Conservation (phyloP, 2,797 vertebrate species). For the Linurgus olivaceus region DNA sequence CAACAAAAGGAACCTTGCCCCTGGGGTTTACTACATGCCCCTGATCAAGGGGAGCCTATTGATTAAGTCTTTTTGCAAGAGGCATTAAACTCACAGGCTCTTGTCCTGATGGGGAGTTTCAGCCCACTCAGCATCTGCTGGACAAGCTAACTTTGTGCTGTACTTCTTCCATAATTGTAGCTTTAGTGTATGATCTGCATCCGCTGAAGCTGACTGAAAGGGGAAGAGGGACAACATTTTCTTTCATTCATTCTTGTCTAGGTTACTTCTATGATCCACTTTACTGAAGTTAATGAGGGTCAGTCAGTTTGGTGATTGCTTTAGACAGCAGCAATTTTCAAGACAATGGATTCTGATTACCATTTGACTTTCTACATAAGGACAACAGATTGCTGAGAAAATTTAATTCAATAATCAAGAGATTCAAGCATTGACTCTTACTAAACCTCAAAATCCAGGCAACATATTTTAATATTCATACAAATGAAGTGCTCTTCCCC, state of each 20-base stretch:
- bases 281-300: background rate
- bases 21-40: background rate
- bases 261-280: background rate
- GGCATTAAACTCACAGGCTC: background rate
- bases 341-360: slow-evolving; percentile 27
- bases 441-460: slow-evolving; percentile 14
- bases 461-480: slow-evolving; percentile 9
- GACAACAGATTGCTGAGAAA: background rate
- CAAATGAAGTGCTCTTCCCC: background rate
- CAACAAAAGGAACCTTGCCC: background rate
- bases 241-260: background rate
- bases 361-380: background rate
- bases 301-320: background rate
- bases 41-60: background rate
- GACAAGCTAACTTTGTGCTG: background rate
- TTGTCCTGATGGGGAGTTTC: background rate
- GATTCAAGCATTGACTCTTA: slow-evolving; percentile 31
- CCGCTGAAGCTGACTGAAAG: background rate
- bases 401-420: slow-evolving; percentile 52
- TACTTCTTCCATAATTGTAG: background rate
- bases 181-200: background rate
- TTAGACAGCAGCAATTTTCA: background rate
- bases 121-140: background rate
- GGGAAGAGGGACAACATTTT: background rate
- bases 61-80: background rate